A percentile compares a stretch with the other conserved stretches of the same genome.
Evolutionary conservation across 2,888 invertebrate genomes (phyloP).

Genomic region (Eulithis prunata): DNA sequence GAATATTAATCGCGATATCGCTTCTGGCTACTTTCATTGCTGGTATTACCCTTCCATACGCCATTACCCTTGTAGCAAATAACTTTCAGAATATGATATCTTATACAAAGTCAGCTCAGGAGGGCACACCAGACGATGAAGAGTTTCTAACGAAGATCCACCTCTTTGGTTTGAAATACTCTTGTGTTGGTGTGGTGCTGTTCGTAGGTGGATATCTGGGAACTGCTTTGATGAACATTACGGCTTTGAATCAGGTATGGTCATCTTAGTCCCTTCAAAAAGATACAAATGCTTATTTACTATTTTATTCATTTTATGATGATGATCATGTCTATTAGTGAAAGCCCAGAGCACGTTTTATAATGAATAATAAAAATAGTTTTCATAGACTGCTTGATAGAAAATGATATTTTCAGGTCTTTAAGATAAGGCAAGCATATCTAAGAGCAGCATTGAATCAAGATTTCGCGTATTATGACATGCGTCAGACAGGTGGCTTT

Average conservation of each 20-base stretch:
- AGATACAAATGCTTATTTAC: too few relatives aligned
- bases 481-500: slow-evolving; percentile 88
- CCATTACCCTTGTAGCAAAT: slow-evolving; percentile 56
- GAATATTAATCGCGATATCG: slow-evolving; percentile 81
- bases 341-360: too few relatives aligned
- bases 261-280: neutral
- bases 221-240: slow-evolving; percentile 86
- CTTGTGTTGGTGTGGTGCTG: slow-evolving; percentile 84
- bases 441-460: slow-evolving; percentile 87
- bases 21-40: slow-evolving; percentile 59
- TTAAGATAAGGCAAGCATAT: slow-evolving; percentile 85
- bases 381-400: too few relatives aligned
- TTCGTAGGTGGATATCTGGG: slow-evolving; percentile 85
- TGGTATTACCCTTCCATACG: slow-evolving; percentile 54
- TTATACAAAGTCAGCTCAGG: slow-evolving; percentile 56
- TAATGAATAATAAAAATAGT: too few relatives aligned
- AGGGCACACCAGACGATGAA: slow-evolving; percentile 52
- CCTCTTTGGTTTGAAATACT: slow-evolving; percentile 84
- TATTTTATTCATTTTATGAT: too few relatives aligned
- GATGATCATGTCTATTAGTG: too few relatives aligned
- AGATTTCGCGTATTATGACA: slow-evolving; percentile 89
- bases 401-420: slow-evolving; percentile 71
- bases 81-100: slow-evolving; percentile 86
- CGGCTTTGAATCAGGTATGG: slow-evolving; percentile 86
- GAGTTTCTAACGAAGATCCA: slow-evolving; percentile 77